Conservation (phyloP, 2,888 invertebrate genomes). For the Zaprionus bogoriensis region DNA sequence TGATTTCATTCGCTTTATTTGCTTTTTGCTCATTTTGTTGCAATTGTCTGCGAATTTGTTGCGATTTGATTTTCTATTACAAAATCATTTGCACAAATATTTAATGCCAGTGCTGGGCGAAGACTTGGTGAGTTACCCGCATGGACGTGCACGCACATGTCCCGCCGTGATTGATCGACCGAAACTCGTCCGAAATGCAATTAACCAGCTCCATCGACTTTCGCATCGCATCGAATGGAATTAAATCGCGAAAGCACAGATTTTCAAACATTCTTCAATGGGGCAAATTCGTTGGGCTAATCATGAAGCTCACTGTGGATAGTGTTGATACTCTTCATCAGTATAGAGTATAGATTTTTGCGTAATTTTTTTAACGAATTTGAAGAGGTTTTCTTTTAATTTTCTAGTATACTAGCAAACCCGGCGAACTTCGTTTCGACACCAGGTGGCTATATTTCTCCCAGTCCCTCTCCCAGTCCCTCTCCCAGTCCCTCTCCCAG, state of each 20-base stretch:
- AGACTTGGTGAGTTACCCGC: background rate
- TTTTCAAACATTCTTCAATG: background rate
- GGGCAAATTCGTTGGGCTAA: background rate
- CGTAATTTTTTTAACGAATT: no score
- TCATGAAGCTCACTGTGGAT: no score
- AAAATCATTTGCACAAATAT: constrained; percentile 66
- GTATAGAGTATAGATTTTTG: no score
- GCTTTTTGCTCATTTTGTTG: constrained; percentile 60
- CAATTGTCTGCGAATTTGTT: constrained; percentile 74
- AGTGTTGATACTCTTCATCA: no score
- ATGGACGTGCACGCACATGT: background rate
- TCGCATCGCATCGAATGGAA: background rate
- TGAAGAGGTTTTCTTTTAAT: no score
- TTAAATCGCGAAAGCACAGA: no score
- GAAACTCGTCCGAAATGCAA: background rate
- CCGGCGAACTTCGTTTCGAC: no score
- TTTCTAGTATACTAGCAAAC: no score
- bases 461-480: no score
- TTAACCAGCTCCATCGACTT: no score
- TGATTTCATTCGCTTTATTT: constrained; percentile 66
- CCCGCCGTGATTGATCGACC: background rate
- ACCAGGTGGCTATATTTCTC: no score
- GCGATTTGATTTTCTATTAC: constrained; percentile 73
- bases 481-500: no score
- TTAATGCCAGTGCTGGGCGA: background rate